Conservation (phyloP, 2,888 invertebrate genomes). For the Rhingia rostrata region DNA sequence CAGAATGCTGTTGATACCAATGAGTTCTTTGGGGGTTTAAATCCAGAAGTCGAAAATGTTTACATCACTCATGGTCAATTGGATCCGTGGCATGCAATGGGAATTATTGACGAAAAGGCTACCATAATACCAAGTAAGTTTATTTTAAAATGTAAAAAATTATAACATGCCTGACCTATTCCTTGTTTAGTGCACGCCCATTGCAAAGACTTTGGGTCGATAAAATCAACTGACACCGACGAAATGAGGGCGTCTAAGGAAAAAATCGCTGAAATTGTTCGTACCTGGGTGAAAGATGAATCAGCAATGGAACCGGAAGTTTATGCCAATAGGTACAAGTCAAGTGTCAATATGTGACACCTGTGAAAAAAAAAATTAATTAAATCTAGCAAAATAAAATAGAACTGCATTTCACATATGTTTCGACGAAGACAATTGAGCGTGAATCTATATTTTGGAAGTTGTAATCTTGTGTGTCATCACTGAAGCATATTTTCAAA, state of each 20-base stretch:
- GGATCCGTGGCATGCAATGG: conserved; percentile 85
- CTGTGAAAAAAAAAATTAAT: not conserved
- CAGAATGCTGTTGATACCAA: conserved; percentile 81
- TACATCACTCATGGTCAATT: conserved; percentile 84
- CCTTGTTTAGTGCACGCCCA: conserved; percentile 78
- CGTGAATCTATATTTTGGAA: too few relatives aligned
- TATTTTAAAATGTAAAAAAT: not conserved
- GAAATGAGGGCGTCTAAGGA: conserved; percentile 80
- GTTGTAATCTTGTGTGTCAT: too few relatives aligned
- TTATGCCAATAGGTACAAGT: not conserved
- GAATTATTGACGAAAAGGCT: conserved; percentile 79
- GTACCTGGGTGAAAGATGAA: conserved; percentile 77
- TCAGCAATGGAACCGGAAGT: not conserved
- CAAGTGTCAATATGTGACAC: not conserved
- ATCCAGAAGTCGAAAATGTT: conserved; percentile 83
- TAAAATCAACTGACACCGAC: conserved; percentile 76
- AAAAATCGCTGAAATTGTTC: conserved; percentile 79
- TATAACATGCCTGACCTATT: not conserved
- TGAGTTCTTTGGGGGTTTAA: conserved; percentile 83
- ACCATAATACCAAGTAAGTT: conserved; percentile 79
- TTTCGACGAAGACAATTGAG: too few relatives aligned
- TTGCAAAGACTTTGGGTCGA: conserved; percentile 81
- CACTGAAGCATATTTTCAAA: too few relatives aligned
- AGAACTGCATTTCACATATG: too few relatives aligned
- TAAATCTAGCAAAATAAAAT: too few relatives aligned